These are phyloP conservation scores for Gymnarchus niloticus DNA, from an alignment of 2,113 vertebrate genomes.

Conservation along the genomic window DNA sequence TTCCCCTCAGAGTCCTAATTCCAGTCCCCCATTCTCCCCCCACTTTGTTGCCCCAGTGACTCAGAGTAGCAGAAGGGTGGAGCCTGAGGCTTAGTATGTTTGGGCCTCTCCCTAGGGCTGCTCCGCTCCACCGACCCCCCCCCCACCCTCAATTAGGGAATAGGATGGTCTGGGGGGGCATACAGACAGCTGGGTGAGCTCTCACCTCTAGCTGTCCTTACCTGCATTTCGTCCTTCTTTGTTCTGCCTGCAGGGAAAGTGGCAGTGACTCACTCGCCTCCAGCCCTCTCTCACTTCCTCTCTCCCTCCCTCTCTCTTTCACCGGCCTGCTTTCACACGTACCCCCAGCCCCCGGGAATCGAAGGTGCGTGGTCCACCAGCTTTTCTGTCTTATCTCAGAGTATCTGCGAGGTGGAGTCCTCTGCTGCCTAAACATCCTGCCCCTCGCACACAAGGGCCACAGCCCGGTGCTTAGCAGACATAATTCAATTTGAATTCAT, in stretches of 20 bases:
- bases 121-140: background rate
- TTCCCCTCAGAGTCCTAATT: conserved; percentile 21
- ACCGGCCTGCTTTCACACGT: conserved; percentile 25
- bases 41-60: background rate
- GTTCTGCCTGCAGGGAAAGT: background rate
- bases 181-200: conserved; percentile 57
- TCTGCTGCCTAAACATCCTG: conserved; percentile 57
- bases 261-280: background rate
- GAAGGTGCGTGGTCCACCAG: background rate
- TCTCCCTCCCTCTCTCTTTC: conserved; percentile 31
- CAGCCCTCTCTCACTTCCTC: conserved; percentile 34
- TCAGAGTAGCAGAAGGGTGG: conserved; percentile 9
- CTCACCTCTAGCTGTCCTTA: conserved; percentile 43
- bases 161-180: background rate
- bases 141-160: conserved; percentile 8
- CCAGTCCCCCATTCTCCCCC: conserved; percentile 17
- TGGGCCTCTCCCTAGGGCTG: conserved; percentile 22
- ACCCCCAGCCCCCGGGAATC: background rate
- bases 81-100: conserved; percentile 17
- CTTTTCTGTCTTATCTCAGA: background rate
- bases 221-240: background rate
- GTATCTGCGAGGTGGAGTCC: conserved; percentile 66
- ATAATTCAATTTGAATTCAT: conserved; percentile 81
- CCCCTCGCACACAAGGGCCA: conserved; percentile 29
- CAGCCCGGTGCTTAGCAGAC: conserved; percentile 57